phyloP scores from a whole-genome alignment of 2,113 vertebrate genomes.

The Epinephelus lanceolatus region DNA sequence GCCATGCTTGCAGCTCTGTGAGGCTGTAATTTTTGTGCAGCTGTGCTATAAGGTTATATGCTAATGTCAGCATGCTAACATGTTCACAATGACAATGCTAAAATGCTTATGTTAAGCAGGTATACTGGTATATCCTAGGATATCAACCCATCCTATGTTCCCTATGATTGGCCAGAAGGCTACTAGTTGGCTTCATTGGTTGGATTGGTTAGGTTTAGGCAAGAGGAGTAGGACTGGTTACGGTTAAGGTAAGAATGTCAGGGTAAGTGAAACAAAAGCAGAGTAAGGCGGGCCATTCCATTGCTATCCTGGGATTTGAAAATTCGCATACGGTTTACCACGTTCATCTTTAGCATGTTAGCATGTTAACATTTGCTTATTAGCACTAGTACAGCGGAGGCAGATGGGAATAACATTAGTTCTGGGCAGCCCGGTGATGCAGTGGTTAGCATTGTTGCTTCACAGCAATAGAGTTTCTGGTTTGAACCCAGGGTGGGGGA shows the following conservation, averaged over 20 bases:
- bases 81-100: neutral
- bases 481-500: too few species aligned
- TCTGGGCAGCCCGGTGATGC: neutral
- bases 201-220: too few species aligned
- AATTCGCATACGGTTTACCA: neutral
- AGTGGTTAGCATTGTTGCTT: too few species aligned
- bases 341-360: neutral
- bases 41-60: rapidly evolving
- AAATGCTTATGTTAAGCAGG: neutral
- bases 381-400: neutral
- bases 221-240: too few species aligned
- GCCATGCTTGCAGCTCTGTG: neutral
- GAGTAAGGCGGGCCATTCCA: too few species aligned
- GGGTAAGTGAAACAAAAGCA: too few species aligned
- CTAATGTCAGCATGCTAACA: neutral
- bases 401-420: neutral
- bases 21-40: neutral
- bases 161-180: too few species aligned
- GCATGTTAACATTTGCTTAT: neutral
- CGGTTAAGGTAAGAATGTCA: too few species aligned
- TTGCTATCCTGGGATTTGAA: too few species aligned
- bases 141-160: too few species aligned
- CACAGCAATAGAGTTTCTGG: too few species aligned
- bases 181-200: too few species aligned
- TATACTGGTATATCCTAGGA: neutral